Base-by-base conservation (phyloP, 2,888 invertebrate species). In the Cheilosia scutellata region DNA sequence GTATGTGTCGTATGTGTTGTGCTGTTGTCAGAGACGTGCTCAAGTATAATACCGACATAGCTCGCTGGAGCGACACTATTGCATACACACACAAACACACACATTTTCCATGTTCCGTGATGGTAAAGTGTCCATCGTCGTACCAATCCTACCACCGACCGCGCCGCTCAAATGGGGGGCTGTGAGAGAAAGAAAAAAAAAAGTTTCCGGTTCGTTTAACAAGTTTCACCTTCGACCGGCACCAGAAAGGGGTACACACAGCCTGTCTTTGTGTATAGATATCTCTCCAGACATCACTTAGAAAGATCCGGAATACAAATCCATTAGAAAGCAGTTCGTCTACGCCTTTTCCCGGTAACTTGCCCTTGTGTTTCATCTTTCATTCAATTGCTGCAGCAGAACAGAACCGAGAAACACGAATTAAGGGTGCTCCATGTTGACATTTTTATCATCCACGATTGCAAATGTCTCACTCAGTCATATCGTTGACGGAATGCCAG, bases 141-240 rank as follows among this genome's bases (percentile, higher is more conserved):
- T 60, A 55, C 57, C 47, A 49, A 33, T 2, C 33, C 44, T 44
- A 16, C 7, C 27, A 16, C 37, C 37, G n/a, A 9, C 33, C 55
- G 5, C 11, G 5, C n/a, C 31, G 6, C 40, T n/a, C 33, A 4
- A 33, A 72, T 49, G 53, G 62, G 62, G 57, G 57, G 44, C 47
- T 40, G 31, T 29, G 37, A 20, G 60, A 37, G 25, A 63, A 33
- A 82, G 66, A 79, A 84, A 80, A 71, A 79, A 80, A 86, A 76
- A 86, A 76, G 76, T 82, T 86, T 86, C 82, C 86, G 82, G 86
- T 86, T 86, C 86, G 86, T 86, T 86, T 86, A 86, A 86, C 86
- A 86, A 71, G 76, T 2, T 77, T 86, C 86, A 86, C 82, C 86
- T 86, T 77, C 82, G 68, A 76, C 72, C 65, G 60, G 33, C 31